Evolutionary conservation across 2,113 vertebrate species (phyloP), one percentile per base, ranked within the genome.

Genomic region (Brachyhypopomus gauderio): DNA sequence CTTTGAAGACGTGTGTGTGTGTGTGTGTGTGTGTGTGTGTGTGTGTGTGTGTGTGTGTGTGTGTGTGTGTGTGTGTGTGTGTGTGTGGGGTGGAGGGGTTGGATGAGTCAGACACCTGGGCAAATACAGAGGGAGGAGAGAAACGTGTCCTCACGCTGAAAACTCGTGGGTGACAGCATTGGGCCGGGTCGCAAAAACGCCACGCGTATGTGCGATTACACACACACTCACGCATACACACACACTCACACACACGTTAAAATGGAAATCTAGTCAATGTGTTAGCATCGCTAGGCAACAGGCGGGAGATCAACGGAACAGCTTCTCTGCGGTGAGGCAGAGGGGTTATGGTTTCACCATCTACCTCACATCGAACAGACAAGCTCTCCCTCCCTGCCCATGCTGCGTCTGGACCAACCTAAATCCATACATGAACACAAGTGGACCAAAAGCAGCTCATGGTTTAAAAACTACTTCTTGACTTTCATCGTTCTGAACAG

Each of bases 201-300:
- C 72, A 73, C 90, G 91, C 87, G 70, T 86, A 86, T 75, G 88
- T 91, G 89, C 82, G 70, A 81, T 84, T 80, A 80, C 80, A 84
- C 85, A 86, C 60, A 75, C 67, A 55, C 36, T 66, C 75, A 71
- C 58, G 70, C 81, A 66, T 59, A 78, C 36, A 41, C 64, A 41
- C 78, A 82, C 59, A 77, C 72, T 64, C 30, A 56, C 79, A 86
- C 56, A 74, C 36, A 60, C 41, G 78, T 58, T 71, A 62, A 77
- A 83, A 71, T 74, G 73, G 84, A 85, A 73, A 77, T 36, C 36
- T 14, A 34, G 58, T 72, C 30, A 38, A 30, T 14, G 55, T 85
- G 77, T 73, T 25, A 74, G 66, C 22, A 75, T 83, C 62, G 67
- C 81, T 19, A 83, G 79, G 81, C 80, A 86, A 86, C 77, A 41